Evolutionary conservation across 2,888 invertebrate genomes (phyloP).

Genomic region (Machimus atricapillus): DNA sequence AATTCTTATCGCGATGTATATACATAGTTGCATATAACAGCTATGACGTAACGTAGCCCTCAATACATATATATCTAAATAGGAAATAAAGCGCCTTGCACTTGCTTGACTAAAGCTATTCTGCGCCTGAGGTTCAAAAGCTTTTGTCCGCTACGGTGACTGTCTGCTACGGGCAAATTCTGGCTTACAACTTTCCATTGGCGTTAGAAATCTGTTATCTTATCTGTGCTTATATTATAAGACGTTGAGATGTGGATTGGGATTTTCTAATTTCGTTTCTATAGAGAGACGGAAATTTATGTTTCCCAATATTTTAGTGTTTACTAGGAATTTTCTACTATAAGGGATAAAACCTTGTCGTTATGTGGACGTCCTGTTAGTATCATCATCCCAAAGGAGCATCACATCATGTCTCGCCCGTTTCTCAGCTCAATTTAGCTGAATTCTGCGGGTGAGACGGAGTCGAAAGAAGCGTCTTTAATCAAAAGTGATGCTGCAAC

Average conservation of each 20-base stretch:
- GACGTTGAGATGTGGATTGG: background rate
- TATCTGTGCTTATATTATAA: background rate
- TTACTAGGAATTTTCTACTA: background rate
- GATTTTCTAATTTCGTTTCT: background rate
- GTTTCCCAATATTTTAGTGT: background rate
- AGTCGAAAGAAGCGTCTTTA: background rate
- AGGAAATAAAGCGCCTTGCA: too few species aligned
- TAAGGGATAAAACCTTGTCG: slow-evolving; percentile 8
- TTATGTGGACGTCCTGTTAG: background rate
- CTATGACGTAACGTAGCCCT: too few species aligned
- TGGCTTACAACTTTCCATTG: too few species aligned
- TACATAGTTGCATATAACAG: too few species aligned
- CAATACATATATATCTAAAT: too few species aligned
- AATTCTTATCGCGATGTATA: too few species aligned
- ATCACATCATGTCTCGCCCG: background rate
- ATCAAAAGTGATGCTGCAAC: slow-evolving; percentile 31
- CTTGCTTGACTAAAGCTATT: too few species aligned
- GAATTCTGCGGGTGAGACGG: background rate
- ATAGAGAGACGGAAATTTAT: background rate
- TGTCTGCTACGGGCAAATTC: too few species aligned
- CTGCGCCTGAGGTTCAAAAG: too few species aligned
- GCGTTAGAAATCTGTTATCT: too few species aligned
- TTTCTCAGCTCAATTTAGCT: background rate
- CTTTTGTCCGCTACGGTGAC: too few species aligned
- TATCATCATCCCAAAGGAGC: background rate